Percentiles rank a stretch among this genome's conserved stretches.
phyloP scores from a whole-genome alignment of 2,113 vertebrate genomes.

The Siphamia tubifer region DNA sequence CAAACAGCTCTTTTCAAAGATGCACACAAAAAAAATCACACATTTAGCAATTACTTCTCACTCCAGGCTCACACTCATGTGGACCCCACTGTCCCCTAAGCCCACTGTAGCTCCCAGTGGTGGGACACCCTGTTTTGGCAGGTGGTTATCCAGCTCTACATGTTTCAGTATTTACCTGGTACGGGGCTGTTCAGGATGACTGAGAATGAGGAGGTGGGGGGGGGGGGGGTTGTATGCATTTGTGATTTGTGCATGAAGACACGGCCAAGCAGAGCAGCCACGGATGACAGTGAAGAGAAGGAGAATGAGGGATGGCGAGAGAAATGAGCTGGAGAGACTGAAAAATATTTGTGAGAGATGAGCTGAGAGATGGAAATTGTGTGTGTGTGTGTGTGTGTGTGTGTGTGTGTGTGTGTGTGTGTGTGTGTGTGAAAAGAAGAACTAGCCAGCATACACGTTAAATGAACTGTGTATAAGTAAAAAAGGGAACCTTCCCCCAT shows the following conservation, averaged over 20 bases:
- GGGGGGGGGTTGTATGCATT: conserved; percentile 50
- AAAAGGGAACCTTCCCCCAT: conserved; percentile 13
- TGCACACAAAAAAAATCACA: conserved; percentile 3
- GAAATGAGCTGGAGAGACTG: conserved; percentile 55
- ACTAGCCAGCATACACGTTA: conserved; percentile 6
- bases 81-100: neutral
- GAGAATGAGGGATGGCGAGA: conserved; percentile 27
- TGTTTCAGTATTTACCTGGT: conserved; percentile 44
- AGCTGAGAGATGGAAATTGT: conserved; percentile 1
- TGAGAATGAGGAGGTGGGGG: conserved; percentile 28
- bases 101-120: conserved; percentile 9
- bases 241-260: conserved; percentile 55
- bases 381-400: conserved; percentile 8
- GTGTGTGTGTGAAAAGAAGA: neutral
- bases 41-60: conserved; percentile 28
- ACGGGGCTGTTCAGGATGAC: conserved; percentile 59
- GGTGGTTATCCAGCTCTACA: conserved; percentile 31
- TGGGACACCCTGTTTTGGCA: conserved; percentile 35
- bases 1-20: neutral
- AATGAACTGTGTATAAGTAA: conserved; percentile 26
- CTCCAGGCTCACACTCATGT: conserved; percentile 4
- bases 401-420: neutral
- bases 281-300: conserved; percentile 8
- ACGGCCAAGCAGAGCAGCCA: conserved; percentile 19
- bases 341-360: conserved; percentile 44